phyloP scores from a whole-genome alignment of 2,113 vertebrate species.

The Lucifuga dentata region DNA sequence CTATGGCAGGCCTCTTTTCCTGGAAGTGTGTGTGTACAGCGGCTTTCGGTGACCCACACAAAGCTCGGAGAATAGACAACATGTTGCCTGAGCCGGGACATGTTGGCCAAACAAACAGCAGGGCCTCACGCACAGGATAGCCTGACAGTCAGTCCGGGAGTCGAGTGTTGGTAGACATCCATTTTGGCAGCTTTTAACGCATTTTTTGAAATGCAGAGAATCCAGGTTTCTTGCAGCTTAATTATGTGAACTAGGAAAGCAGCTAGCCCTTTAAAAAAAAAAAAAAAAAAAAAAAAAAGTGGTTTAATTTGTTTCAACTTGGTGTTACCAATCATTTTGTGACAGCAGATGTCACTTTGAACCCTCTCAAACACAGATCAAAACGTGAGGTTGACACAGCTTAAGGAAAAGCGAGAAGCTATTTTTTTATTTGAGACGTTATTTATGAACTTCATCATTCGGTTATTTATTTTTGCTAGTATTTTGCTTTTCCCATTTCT shows the following conservation, averaged over 20 bases:
- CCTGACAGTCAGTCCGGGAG: neutral
- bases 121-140: conserved; percentile 47
- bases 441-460: too few relatives aligned
- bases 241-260: neutral
- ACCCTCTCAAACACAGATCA: neutral
- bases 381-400: too few relatives aligned
- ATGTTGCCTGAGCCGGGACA: conserved; percentile 44
- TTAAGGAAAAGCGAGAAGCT: too few relatives aligned
- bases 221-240: neutral
- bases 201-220: neutral
- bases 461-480: too few relatives aligned
- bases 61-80: conserved; percentile 47
- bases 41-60: conserved; percentile 65
- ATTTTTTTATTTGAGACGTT: too few relatives aligned
- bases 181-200: neutral
- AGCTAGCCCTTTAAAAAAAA: neutral
- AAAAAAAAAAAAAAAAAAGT: too few relatives aligned
- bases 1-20: conserved; percentile 58
- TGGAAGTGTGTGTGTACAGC: conserved; percentile 69
- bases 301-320: too few relatives aligned
- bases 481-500: too few relatives aligned
- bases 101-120: conserved; percentile 66
- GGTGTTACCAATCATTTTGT: neutral
- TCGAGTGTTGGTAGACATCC: neutral
- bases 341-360: neutral